Base-by-base conservation (phyloP, 2,797 vertebrate species). In the Muraenolepis orangiensis region DNA sequence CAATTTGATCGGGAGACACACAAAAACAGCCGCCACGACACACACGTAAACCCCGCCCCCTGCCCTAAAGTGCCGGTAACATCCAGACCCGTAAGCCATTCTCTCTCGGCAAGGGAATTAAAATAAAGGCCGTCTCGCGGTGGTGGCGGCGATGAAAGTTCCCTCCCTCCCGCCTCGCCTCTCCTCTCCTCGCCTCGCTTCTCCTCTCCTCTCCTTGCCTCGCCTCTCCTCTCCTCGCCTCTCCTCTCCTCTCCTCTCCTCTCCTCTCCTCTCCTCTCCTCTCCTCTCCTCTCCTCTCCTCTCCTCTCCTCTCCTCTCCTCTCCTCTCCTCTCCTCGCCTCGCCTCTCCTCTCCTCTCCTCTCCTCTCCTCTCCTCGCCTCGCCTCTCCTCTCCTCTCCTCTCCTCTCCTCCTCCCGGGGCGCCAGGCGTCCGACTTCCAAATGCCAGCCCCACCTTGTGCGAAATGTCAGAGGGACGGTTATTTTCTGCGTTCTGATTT, bases 401-500 rank as follows among this genome's bases (percentile, higher is more conserved):
- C 11, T 77, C 80, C 76, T 80, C 87, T 11, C 78, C 79, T 77
- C 80, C 87, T 89, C 87, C 85, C 12, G 77, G 86, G 91, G 90
- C 87, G 13, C 80, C 29, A 75, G 80, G 81, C 76, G 82, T 88
- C 86, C 78, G 82, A 86, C 85, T 88, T 88, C 81, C 82, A 92
- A 92, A 93, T 92, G 90, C 90, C 88, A 91, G 84, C 83, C 82
- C 82, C 82, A 85, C 87, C 85, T 75, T 32, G 84, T 75, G 86
- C 90, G 80, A 91, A 90, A 92, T 88, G 90, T 88, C 87, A 91
- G 87, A 89, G 86, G 89, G 87, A 87, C 84, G 80, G 80, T 89
- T 89, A 90, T 91, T 91, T 89, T 90, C 90, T 91, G 86, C 89
- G 87, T 87, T 78, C 85, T 83, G 85, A 85, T 89, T 90, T 85